Percentiles rank a stretch among this genome's conserved stretches.
Evolutionary conservation across 2,888 invertebrate species (phyloP).

Genomic region (Eilema depressum): DNA sequence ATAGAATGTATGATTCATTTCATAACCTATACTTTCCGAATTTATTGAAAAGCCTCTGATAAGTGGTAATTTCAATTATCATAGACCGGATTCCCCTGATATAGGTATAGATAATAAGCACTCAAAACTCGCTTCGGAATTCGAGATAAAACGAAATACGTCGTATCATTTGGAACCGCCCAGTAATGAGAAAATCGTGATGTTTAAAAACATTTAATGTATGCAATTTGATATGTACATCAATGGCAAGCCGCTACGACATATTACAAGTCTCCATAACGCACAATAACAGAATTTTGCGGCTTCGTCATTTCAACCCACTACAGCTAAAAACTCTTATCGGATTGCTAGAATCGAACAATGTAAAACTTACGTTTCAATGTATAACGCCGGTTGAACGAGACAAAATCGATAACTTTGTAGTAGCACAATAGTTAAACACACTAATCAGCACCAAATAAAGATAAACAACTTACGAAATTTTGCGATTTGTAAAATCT

Average conservation of each 20-base stretch:
- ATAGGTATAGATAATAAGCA: conserved; percentile 24
- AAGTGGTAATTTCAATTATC: conserved; percentile 14
- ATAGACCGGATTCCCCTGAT: conserved; percentile 21
- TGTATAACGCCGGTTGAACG: conserved; percentile 31
- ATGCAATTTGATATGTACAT: conserved; percentile 16
- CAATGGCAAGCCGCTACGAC: conserved; percentile 14
- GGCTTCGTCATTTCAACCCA: conserved; percentile 69
- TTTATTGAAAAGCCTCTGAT: conserved; percentile 9
- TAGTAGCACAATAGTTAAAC: conserved; percentile 42
- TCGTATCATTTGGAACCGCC: conserved; percentile 44
- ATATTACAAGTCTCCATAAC: conserved; percentile 20
- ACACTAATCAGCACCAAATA: conserved; percentile 51
- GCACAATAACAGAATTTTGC: conserved; percentile 65
- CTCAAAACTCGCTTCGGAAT: conserved; percentile 5
- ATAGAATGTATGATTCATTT: conserved; percentile 23
- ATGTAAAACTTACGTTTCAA: conserved; percentile 57
- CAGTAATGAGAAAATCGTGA: conserved; percentile 31
- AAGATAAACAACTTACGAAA: conserved; percentile 50
- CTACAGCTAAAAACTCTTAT: conserved; percentile 49
- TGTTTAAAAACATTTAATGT: conserved; percentile 8
- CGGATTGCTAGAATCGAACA: conserved; percentile 34
- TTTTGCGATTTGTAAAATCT: conserved; percentile 65
- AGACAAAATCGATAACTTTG: conserved; percentile 44
- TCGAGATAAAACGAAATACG: conserved; percentile 24
- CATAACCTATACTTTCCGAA: conserved; percentile 22